Evolutionary conservation across 1,140 invertebrate species (phyloP), one percentile per base, ranked within the genome.

Genomic region (Kradibia gibbosae): DNA sequence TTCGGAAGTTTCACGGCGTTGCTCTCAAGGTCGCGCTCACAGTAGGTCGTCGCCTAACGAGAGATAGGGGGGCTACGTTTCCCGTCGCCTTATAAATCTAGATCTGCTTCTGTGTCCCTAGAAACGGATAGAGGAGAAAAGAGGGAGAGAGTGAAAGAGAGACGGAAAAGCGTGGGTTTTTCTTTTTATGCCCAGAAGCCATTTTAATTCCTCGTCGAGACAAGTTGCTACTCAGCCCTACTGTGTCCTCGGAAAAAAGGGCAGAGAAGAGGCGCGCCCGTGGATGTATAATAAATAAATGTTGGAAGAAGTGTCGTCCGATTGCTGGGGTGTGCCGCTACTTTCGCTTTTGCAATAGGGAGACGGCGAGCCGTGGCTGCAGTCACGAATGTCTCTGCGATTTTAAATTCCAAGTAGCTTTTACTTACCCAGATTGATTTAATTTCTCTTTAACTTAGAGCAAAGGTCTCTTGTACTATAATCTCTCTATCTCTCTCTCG

Each of bases 11-110:
- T 45, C n/a, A 72, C 60, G 13, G 72, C 60, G 31, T 86, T 88
- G 20, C 85, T 88, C 87, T 86, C 89, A 90, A 90, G 89, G 89
- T 90, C 89, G 88, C 86, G 87, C 85, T 84, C 81, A 83, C 83
- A 88, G 86, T 89, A 88, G 89, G 88, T 90, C 89, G 88, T 84
- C 87, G 87, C 85, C 85, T 84, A 75, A 83, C 81, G 75, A 76
- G 39, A 31, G 45, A 73, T 65, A 82, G 74, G 55, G 62, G 25
- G 70, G 78, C 31, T 80, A 84, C 20, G 77, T 87, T 88, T 88
- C 85, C n/a, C 86, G 83, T 83, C 85, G 83, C 86, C 83, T 88
- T 87, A 88, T 89, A 88, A 88, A 88, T 89, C 87, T 89, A 86
- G 87, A 88, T 89, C 87, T 86, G 82, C 85, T 86, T 53, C 31